phyloP scores from a whole-genome alignment of 2,797 vertebrate species.

The Chiloscyllium punctatum region DNA sequence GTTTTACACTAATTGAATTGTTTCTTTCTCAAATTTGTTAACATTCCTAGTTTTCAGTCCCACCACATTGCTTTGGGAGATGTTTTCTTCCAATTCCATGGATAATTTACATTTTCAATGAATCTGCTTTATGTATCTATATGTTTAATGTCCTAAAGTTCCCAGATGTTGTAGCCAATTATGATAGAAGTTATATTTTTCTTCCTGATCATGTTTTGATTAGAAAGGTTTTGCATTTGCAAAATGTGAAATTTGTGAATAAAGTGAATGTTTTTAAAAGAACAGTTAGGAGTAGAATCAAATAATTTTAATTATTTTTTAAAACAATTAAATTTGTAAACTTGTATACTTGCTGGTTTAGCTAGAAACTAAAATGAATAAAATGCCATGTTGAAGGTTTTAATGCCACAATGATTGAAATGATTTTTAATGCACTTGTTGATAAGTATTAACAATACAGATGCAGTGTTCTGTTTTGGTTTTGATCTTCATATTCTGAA shows the following conservation, averaged over 20 bases:
- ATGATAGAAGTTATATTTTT: neutral
- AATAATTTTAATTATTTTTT: neutral
- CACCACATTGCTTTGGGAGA: neutral
- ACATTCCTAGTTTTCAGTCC: neutral
- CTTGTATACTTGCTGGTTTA: too few species aligned
- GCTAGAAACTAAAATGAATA: too few species aligned
- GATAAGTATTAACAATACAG: neutral
- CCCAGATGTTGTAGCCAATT: neutral
- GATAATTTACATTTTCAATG: neutral
- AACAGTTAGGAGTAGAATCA: neutral
- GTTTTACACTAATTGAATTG: neutral
- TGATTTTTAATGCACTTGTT: neutral
- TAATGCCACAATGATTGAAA: neutral
- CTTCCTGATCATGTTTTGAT: neutral
- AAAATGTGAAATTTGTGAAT: neutral
- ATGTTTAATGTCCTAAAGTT: neutral
- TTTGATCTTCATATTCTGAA: neutral
- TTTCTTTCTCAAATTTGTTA: neutral
- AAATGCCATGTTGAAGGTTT: neutral
- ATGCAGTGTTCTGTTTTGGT: neutral
- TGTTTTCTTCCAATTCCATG: neutral
- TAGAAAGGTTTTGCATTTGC: neutral
- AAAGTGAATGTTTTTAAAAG: neutral
- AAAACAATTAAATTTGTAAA: neutral
- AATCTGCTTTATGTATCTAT: neutral